A percentile compares a stretch with the other conserved stretches of the same genome.
Evolutionary conservation across 2,797 vertebrate species (phyloP).

Genomic region (Euthynnus affinis): DNA sequence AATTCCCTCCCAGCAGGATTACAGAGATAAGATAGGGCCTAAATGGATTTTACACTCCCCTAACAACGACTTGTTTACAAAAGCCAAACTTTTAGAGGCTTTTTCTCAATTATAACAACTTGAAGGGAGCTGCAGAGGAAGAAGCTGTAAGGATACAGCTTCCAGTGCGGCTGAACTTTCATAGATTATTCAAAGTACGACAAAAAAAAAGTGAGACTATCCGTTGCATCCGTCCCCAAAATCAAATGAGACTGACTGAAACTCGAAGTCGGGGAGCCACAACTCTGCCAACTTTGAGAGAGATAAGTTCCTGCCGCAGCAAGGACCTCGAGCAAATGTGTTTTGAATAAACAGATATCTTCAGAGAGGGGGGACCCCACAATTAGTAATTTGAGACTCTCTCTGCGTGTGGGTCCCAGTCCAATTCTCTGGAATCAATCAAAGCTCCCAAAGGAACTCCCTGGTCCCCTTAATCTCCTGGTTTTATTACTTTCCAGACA

Average conservation of each 20-base stretch:
- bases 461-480: conserved; percentile 88
- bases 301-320: conserved; percentile 57
- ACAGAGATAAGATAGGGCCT: conserved; percentile 78
- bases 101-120: conserved; percentile 39
- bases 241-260: conserved; percentile 29
- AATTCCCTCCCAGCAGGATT: conserved; percentile 78
- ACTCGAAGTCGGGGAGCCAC: conserved; percentile 18
- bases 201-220: conserved; percentile 20
- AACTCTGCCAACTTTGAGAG: conserved; percentile 59
- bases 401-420: conserved; percentile 83
- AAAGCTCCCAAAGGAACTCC: conserved; percentile 88
- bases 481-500: conserved; percentile 92
- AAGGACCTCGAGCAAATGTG: conserved; percentile 77
- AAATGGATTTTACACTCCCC: conserved; percentile 78
- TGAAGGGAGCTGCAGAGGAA: conserved; percentile 5
- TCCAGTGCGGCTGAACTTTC: conserved; percentile 24
- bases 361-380: conserved; percentile 80
- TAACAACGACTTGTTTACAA: conserved; percentile 66
- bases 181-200: conserved; percentile 34
- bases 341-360: conserved; percentile 87
- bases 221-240: neutral
- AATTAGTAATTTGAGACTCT: conserved; percentile 88
- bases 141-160: conserved; percentile 20
- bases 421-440: conserved; percentile 89
- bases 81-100: conserved; percentile 59